A percentile compares a stretch with the other conserved stretches of the same genome.
Conservation (phyloP, 2,797 vertebrate species). For the Galaxias olidus region DNA sequence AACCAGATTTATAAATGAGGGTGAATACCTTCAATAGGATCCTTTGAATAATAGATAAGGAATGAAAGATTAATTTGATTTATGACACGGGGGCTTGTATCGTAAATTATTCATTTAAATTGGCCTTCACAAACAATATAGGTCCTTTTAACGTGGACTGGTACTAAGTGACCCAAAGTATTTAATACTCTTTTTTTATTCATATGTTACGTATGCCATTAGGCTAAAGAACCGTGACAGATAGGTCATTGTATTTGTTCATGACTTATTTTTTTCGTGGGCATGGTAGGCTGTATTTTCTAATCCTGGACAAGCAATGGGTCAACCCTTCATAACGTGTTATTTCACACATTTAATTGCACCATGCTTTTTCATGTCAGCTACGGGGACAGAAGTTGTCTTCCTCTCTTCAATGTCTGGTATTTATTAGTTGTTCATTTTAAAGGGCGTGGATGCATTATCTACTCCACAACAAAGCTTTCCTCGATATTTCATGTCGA, state of each 20-base stretch:
- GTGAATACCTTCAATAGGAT: background rate
- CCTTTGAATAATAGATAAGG: constrained; percentile 25
- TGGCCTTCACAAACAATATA: constrained; percentile 18
- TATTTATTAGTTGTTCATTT: constrained; percentile 61
- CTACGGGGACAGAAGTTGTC: constrained; percentile 52
- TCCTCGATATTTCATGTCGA: background rate
- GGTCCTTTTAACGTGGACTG: constrained; percentile 28
- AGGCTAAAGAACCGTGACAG: too few species aligned
- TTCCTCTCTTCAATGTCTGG: constrained; percentile 20
- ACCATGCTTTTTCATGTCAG: constrained; percentile 44
- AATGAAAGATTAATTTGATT: constrained; percentile 45
- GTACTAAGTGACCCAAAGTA: too few species aligned
- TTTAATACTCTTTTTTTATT: too few species aligned
- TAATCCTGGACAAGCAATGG: too few species aligned
- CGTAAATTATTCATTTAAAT: constrained; percentile 30
- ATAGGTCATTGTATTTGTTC: too few species aligned
- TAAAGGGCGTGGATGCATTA: constrained; percentile 53
- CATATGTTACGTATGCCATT: too few species aligned
- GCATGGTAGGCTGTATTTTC: too few species aligned
- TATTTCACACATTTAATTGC: constrained; percentile 40
- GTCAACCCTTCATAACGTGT: constrained; percentile 5
- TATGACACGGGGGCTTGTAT: constrained; percentile 20
- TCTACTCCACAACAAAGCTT: constrained; percentile 8
- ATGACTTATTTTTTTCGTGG: too few species aligned
- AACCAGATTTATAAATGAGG: background rate